Base-by-base conservation (phyloP, 2,888 invertebrate species). In the Nebria brevicollis region DNA sequence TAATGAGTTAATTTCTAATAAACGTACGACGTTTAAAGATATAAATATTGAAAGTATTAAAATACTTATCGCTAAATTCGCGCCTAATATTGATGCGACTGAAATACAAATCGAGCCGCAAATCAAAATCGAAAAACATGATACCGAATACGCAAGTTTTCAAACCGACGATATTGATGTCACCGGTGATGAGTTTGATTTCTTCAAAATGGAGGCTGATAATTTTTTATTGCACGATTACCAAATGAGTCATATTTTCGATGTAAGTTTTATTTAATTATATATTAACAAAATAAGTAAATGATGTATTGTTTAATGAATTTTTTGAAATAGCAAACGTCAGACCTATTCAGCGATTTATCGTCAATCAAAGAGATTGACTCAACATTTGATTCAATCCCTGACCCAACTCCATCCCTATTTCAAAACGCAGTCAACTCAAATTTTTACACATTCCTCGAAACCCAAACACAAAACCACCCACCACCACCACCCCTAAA, bases 1-100 rank as follows among this genome's bases (percentile, higher is more conserved):
- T 80, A 80, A 80, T 75, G 75, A 80, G 75, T 34, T 80, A 26
- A 54, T 75, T 15, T n/a, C 72, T 6, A 65, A 75, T 42, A 80
- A 75, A 41, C 66, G 26, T 64, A 41, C 6, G 15, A 66, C 43
- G n/a, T 72, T 25, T 75, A 80, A 75, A 64, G 20, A 20, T 34
- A 7, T 20, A 34, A 75, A 25, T 75, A 80, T 75, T 75, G 70
- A 64, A 15, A 64, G 11, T 65, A 75, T 72, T 6, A 64, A 75
- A 80, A 64, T 68, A 7, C 25, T 80, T 43, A 75, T 80, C 6
- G 68, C 25, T 75, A 75, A 80, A 80, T 80, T 75, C 65, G 15
- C 13, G 13, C 54, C 54, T 8, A 8, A 7, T 54, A 8, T 54
- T 54, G 54, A 54, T 7, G 13, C 70, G 43, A 70, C 70, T 11